phyloP scores from a whole-genome alignment of 1,140 invertebrate species.

The Drosophila repletoides region DNA sequence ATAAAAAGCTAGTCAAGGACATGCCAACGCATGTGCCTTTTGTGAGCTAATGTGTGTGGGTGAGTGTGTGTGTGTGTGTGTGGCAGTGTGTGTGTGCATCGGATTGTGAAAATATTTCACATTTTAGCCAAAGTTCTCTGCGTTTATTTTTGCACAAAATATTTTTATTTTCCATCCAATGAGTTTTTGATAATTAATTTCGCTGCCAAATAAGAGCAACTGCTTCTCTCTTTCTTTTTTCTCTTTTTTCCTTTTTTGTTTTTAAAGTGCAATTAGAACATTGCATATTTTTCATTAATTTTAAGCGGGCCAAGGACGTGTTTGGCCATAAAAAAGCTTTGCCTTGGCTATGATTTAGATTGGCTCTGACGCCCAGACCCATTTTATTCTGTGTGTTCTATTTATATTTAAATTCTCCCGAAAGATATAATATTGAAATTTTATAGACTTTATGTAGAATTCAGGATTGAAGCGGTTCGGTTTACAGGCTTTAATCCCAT shows the following conservation, averaged over 20 bases:
- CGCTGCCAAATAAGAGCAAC: conserved; percentile 21
- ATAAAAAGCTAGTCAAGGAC: conserved; percentile 66
- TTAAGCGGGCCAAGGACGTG: conserved; percentile 14
- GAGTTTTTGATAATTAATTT: conserved; percentile 66
- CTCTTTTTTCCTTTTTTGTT: too few relatives aligned
- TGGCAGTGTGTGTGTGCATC: not conserved
- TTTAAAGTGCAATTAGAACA: conserved; percentile 21
- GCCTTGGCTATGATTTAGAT: too few relatives aligned
- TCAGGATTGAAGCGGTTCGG: too few relatives aligned
- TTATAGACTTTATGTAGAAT: too few relatives aligned
- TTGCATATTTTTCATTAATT: conserved; percentile 15
- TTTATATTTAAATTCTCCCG: too few relatives aligned
- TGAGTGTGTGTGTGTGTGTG: not conserved
- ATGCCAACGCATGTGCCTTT: conserved; percentile 55
- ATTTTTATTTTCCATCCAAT: conserved; percentile 50
- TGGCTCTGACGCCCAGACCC: too few relatives aligned
- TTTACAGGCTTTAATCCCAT: too few relatives aligned
- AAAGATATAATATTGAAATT: too few relatives aligned
- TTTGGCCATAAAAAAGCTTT: too few relatives aligned
- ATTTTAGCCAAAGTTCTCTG: conserved; percentile 42
- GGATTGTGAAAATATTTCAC: conserved; percentile 32
- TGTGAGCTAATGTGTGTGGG: not conserved
- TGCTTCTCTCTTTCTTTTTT: too few relatives aligned
- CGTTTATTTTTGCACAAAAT: conserved; percentile 21
- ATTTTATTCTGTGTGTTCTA: too few relatives aligned